These are phyloP conservation scores for Sitodiplosis mosellana DNA, from an alignment of 1,140 invertebrate species.

Conservation along the genomic window DNA sequence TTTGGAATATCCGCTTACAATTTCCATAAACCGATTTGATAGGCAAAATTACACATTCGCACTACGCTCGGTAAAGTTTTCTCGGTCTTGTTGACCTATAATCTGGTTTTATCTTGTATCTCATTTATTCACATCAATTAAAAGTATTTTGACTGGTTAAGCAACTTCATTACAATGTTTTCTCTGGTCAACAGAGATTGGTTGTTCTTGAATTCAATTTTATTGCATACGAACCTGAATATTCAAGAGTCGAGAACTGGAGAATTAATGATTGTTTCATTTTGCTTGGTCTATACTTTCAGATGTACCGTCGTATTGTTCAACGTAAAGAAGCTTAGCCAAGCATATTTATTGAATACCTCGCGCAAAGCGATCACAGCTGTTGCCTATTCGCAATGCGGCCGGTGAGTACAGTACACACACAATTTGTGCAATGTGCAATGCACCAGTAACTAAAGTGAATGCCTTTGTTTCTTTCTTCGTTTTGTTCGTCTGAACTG, in stretches of 20 bases:
- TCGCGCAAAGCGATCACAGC: conserved; percentile 80
- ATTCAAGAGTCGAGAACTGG: too few species aligned
- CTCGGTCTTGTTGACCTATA: too few species aligned
- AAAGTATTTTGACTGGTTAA: too few species aligned
- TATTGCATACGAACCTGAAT: background rate
- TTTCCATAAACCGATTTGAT: too few species aligned
- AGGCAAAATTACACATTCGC: background rate
- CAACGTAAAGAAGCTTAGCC: conserved; percentile 71
- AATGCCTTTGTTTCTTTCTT: background rate
- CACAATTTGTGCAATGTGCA: background rate
- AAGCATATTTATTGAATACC: conserved; percentile 74
- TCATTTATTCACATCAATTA: background rate
- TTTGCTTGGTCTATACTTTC: conserved; percentile 19
- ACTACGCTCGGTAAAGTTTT: too few species aligned
- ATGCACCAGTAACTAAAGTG: background rate
- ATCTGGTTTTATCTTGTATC: background rate
- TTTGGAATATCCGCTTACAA: too few species aligned
- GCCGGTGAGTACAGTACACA: conserved; percentile 32
- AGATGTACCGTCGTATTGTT: conserved; percentile 88
- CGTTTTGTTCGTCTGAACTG: background rate
- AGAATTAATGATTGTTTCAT: background rate
- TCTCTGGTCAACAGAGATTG: background rate
- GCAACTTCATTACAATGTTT: too few species aligned
- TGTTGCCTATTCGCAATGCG: conserved; percentile 59
- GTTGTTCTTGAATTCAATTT: conserved; percentile 1